These are phyloP conservation scores for Melolontha melolontha DNA, from an alignment of 2,888 invertebrate species.

Conservation along the genomic window DNA sequence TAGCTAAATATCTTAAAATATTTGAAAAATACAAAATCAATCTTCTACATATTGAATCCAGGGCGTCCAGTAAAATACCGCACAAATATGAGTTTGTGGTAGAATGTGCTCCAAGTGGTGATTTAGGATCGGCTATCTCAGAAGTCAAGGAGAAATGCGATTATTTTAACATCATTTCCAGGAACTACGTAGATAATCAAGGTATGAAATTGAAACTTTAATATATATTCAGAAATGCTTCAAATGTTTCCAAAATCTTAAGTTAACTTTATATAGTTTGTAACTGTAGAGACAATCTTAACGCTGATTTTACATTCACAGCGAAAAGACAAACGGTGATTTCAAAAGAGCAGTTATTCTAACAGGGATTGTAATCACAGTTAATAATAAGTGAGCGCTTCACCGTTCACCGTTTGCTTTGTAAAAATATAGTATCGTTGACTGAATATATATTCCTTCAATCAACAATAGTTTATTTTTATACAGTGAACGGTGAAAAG, in stretches of 20 bases:
- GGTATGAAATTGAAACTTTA: slow-evolving; percentile 63
- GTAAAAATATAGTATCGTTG: too few relatives aligned
- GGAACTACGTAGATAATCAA: slow-evolving; percentile 86
- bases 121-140: slow-evolving; percentile 80
- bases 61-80: slow-evolving; percentile 83
- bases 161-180: slow-evolving; percentile 89
- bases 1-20: slow-evolving; percentile 88
- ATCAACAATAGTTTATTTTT: too few relatives aligned
- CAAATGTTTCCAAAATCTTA: not conserved
- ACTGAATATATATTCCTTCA: too few relatives aligned
- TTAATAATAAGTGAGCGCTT: too few relatives aligned
- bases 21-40: slow-evolving; percentile 88
- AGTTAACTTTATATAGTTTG: not conserved
- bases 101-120: slow-evolving; percentile 86
- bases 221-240: not conserved
- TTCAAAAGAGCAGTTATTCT: too few relatives aligned
- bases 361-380: too few relatives aligned
- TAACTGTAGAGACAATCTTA: too few relatives aligned
- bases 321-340: too few relatives aligned
- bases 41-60: slow-evolving; percentile 92
- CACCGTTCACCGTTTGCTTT: too few relatives aligned
- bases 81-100: slow-evolving; percentile 94
- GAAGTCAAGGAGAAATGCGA: slow-evolving; percentile 78
- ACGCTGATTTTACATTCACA: too few relatives aligned
- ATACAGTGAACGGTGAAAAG: too few relatives aligned